These are phyloP conservation scores for Dioctria linearis DNA, from an alignment of 2,888 invertebrate species.

Conservation along the genomic window DNA sequence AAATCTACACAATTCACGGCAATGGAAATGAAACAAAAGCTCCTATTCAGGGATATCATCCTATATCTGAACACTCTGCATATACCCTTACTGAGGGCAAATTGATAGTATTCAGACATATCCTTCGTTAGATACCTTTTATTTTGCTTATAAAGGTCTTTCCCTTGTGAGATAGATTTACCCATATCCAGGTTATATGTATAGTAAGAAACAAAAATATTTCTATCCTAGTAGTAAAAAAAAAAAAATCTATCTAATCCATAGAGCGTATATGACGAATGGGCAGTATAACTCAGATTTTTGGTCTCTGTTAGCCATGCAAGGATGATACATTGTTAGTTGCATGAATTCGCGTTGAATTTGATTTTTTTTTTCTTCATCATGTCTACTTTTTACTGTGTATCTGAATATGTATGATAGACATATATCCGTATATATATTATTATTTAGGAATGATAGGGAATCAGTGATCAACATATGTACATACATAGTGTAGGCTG, in stretches of 20 bases:
- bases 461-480: neutral
- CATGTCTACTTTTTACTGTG: neutral
- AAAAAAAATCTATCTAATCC: constrained; percentile 19
- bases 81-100: constrained; percentile 28
- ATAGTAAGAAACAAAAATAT: constrained; percentile 10
- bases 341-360: constrained; percentile 29
- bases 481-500: neutral
- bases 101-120: constrained; percentile 38
- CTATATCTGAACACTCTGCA: neutral
- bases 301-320: constrained; percentile 30
- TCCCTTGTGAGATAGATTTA: neutral
- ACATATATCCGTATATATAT: too few relatives aligned
- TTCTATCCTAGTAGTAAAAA: neutral
- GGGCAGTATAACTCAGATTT: constrained; percentile 31
- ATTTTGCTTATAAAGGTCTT: constrained; percentile 25
- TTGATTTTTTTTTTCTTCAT: constrained; percentile 1
- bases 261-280: constrained; percentile 37
- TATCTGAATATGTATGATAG: too few relatives aligned
- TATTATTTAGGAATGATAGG: neutral
- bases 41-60: neutral
- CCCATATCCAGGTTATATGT: constrained; percentile 13
- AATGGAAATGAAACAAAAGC: neutral
- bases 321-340: constrained; percentile 34
- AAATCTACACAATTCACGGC: neutral
- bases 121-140: constrained; percentile 18